Evolutionary conservation across 2,888 invertebrate genomes (phyloP).

Genomic region (Synanthedon formicaeformis): DNA sequence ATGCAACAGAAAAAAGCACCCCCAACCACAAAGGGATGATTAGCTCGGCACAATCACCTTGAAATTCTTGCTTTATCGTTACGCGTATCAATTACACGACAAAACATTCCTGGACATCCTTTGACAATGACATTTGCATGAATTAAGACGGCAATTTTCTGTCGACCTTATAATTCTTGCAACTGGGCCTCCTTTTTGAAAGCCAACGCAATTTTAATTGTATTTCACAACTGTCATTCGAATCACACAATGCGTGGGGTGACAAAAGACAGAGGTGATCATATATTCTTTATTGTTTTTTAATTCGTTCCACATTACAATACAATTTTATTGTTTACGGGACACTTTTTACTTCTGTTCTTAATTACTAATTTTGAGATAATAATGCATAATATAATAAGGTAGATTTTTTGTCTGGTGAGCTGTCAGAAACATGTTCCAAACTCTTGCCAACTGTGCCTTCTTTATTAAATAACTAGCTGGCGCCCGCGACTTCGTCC

Average conservation of each 20-base stretch:
- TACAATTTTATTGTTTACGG: too few relatives aligned
- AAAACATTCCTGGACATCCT: background rate
- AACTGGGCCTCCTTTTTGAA: slow-evolving; percentile 10
- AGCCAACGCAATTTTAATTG: slow-evolving; percentile 16
- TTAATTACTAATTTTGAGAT: too few relatives aligned
- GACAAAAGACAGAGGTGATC: background rate
- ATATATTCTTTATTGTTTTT: background rate
- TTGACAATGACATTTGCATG: background rate
- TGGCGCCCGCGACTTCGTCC: too few relatives aligned
- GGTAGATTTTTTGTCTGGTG: too few relatives aligned
- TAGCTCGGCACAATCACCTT: background rate
- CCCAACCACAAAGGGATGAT: background rate
- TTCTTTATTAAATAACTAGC: too few relatives aligned
- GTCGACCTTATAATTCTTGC: slow-evolving; percentile 11
- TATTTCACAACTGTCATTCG: slow-evolving; percentile 6
- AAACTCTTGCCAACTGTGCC: too few relatives aligned
- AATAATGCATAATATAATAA: too few relatives aligned
- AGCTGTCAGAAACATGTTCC: too few relatives aligned
- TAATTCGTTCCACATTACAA: too few relatives aligned
- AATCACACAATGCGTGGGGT: background rate
- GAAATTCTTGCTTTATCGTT: background rate
- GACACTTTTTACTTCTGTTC: too few relatives aligned
- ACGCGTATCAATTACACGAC: background rate
- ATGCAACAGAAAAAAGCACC: background rate
- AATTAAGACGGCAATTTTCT: slow-evolving; percentile 7